Percentiles rank a stretch among this genome's conserved stretches.
These are phyloP conservation scores for Pangasius krempfi DNA, from an alignment of 2,797 vertebrate genomes.

Conservation along the genomic window DNA sequence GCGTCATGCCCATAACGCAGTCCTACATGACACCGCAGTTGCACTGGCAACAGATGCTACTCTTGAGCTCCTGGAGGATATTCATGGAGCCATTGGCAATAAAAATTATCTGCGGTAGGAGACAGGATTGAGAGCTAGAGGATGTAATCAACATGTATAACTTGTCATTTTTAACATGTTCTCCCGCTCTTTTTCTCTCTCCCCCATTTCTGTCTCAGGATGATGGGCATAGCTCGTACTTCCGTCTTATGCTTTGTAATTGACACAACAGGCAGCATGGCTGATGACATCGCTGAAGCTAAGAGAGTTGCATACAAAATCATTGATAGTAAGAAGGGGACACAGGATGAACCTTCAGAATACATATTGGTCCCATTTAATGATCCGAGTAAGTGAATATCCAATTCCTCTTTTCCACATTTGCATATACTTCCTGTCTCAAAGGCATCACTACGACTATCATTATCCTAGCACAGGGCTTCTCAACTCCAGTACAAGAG, in stretches of 20 bases:
- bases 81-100: slow-evolving; percentile 67
- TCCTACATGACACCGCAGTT: slow-evolving; percentile 67
- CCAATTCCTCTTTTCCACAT: background rate
- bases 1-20: slow-evolving; percentile 59
- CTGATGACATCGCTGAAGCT: slow-evolving; percentile 68
- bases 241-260: slow-evolving; percentile 75
- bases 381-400: slow-evolving; percentile 67
- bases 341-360: slow-evolving; percentile 75
- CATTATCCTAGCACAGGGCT: background rate
- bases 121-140: background rate
- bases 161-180: background rate
- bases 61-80: slow-evolving; percentile 69
- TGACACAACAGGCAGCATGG: slow-evolving; percentile 78
- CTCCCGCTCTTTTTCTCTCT: background rate
- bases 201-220: slow-evolving; percentile 57
- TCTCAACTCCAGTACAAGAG: background rate
- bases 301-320: slow-evolving; percentile 60
- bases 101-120: slow-evolving; percentile 68
- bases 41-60: slow-evolving; percentile 62
- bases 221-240: slow-evolving; percentile 75
- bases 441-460: background rate
- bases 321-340: slow-evolving; percentile 74
- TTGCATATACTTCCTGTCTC: background rate
- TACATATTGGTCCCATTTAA: slow-evolving; percentile 81
- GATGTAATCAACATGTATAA: background rate